Base-by-base conservation (phyloP, 2,113 vertebrate species). In the Myrmophylax atrothorax region DNA sequence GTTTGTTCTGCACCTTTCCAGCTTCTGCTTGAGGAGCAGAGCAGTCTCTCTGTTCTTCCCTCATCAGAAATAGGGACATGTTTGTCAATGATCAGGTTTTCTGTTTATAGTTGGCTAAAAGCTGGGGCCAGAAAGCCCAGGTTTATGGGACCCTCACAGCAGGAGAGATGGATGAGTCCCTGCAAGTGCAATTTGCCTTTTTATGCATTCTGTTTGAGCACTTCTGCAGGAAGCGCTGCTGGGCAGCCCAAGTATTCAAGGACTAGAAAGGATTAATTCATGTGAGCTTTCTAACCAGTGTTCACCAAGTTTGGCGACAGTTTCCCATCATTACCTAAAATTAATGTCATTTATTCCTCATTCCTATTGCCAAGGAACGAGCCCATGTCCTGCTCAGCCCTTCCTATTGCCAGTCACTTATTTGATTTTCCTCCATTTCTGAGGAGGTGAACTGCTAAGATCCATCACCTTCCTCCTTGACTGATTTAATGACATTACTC, bases 301-400 rank as follows among this genome's bases (percentile, higher is more conserved):
- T 53, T 70, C 68, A 68, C 68, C 56, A 63, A 52, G 84, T 66
- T 12, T 88, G 80, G 89, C 83, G 56, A 33, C 28, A 10, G 50
- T 40, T 90, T 89, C 56, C 91, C 38, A 19, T 95, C 42, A 84
- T 94, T 96, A 78, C 50, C 52, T 67, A 55, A 73, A 93, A 92
- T 90, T 55, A 74, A 94, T 87, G 58, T 85, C 25, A 82, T 76
- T 95, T 84, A 10, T 52, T 79, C 49, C 49, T 58, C 22, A 3
- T 40, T 62, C 19, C 56, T 79, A 4, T 33, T 87, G 86, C 67
- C 81, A 68, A 76, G 62, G 62, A 68, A 58, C 12, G 16, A 82
- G n/a, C 47, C 28, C 1, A 0, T 42, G 52, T 85, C 56, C 37
- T 79, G 40, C 60, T 37, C 53, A 76, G 37, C n/a, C 79, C n/a